These are phyloP conservation scores for Hirundichthys speculiger DNA, from an alignment of 2,113 vertebrate species.

Conservation along the genomic window DNA sequence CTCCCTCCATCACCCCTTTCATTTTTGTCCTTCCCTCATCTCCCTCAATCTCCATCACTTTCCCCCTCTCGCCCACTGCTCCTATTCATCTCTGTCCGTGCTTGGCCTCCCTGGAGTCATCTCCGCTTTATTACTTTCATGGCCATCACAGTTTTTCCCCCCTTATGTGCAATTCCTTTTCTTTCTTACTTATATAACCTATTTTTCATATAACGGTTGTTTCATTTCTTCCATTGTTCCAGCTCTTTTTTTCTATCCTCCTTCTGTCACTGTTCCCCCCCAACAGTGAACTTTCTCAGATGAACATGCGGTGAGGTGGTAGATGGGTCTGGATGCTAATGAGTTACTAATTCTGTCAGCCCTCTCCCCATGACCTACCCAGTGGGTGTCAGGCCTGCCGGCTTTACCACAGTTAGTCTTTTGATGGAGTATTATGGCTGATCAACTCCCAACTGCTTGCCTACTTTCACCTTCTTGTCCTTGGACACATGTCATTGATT, in stretches of 20 bases:
- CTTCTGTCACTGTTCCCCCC: neutral
- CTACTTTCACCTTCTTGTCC: conserved; percentile 56
- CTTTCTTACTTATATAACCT: too few relatives aligned
- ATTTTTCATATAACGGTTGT: too few relatives aligned
- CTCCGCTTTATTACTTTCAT: conserved; percentile 53
- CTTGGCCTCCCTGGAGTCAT: conserved; percentile 37
- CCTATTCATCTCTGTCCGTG: conserved; percentile 54
- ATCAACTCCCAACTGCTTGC: conserved; percentile 51
- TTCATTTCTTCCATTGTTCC: too few relatives aligned
- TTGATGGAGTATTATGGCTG: conserved; percentile 62
- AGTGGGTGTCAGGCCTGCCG: conserved; percentile 42
- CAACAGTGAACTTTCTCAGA: neutral
- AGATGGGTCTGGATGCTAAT: conserved; percentile 67
- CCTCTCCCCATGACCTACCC: conserved; percentile 40
- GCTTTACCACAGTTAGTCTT: conserved; percentile 43
- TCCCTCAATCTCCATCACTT: conserved; percentile 55
- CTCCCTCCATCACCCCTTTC: conserved; percentile 38
- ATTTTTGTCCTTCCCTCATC: conserved; percentile 46
- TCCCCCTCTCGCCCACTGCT: conserved; percentile 41
- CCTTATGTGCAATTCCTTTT: neutral
- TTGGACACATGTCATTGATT: conserved; percentile 34
- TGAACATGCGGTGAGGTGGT: conserved; percentile 47
- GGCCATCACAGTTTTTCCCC: conserved; percentile 14
- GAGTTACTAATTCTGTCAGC: conserved; percentile 75
- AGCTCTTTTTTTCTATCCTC: conserved; percentile 1